Base-by-base conservation (phyloP, 2,797 vertebrate genomes). In the Alauda arvensis region DNA sequence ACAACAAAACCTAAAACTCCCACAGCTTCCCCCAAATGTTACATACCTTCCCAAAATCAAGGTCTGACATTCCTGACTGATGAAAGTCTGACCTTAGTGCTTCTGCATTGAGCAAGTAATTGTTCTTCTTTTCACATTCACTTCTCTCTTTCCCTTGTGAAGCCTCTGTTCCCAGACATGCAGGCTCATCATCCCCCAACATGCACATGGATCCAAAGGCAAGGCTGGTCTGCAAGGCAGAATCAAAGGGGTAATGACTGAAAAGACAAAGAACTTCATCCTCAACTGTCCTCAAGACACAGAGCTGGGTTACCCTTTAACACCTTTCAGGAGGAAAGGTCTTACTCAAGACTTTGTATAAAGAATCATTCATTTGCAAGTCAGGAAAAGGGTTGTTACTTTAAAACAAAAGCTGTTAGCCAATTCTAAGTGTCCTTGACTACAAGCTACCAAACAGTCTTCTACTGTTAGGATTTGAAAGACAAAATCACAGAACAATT, bases 11-110 rank as follows among this genome's bases (percentile, higher is more conserved):
- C 14, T 16, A 26, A 34, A 51, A 34, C 5, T 46, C 31, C 33
- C 53, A 51, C 21, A 74, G 19, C 12, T 42, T 61, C 24, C 59
- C 43, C 29, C 5, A 63, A 60, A 66, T 26, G 6, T 60, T 86
- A 97, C 97, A 77, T 96, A 98, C 97, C 94, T 97, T 94, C 86
- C 95, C 94, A 67, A 89, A 95, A 80, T 97, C 95, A 1, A 96
- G 92, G 55, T 90, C 92, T 61, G 96, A 97, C 6, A 91, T 62
- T 85, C 96, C 97, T 1, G 92, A 95, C 60, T 95, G 97, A 85
- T 97, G 97, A 82, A 98, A 98, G 33, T 97, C 96, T 0, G 98
- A 97, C 72, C 98, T 98, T 51, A 98, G 95, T 25, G 98, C 98
- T 91, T 98, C 97, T 3, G 97, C 97, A 95, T 96, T 98, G 52